Conservation (phyloP, 2,113 vertebrate species). For the Pedetes capensis region DNA sequence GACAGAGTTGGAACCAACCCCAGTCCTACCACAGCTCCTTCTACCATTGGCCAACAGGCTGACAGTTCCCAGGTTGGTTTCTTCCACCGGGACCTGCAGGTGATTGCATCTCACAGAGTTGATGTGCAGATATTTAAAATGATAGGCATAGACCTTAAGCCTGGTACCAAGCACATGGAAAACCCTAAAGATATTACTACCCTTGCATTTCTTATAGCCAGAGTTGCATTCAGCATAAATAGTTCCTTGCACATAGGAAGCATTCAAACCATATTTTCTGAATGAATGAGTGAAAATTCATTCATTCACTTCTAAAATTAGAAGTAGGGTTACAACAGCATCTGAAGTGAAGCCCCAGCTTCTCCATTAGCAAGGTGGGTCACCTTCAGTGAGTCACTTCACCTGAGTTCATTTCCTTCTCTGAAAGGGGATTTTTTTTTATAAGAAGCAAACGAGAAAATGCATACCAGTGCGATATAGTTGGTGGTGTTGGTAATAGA, state of each 20-base stretch:
- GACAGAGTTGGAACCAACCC: background rate
- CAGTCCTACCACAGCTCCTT: background rate
- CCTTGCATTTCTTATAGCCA: background rate
- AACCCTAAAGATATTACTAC: background rate
- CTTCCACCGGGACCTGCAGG: background rate
- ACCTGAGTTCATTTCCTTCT: background rate
- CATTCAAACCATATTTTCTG: background rate
- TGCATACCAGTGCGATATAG: background rate
- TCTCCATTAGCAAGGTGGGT: background rate
- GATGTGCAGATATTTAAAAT: background rate
- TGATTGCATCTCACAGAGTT: accelerated
- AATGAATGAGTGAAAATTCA: background rate
- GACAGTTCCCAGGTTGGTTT: background rate
- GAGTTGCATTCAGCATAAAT: background rate
- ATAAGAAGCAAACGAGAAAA: background rate
- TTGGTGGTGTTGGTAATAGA: background rate
- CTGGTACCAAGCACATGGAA: background rate
- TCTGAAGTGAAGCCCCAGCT: background rate
- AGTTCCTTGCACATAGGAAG: background rate
- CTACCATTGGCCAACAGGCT: background rate
- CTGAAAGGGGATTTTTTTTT: background rate
- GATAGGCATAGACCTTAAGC: background rate
- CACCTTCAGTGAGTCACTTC: background rate
- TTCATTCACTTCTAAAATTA: too few species aligned
- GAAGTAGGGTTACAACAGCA: background rate